Evolutionary conservation across 2,113 vertebrate genomes (phyloP).

Genomic region (Crotalus viridis): DNA sequence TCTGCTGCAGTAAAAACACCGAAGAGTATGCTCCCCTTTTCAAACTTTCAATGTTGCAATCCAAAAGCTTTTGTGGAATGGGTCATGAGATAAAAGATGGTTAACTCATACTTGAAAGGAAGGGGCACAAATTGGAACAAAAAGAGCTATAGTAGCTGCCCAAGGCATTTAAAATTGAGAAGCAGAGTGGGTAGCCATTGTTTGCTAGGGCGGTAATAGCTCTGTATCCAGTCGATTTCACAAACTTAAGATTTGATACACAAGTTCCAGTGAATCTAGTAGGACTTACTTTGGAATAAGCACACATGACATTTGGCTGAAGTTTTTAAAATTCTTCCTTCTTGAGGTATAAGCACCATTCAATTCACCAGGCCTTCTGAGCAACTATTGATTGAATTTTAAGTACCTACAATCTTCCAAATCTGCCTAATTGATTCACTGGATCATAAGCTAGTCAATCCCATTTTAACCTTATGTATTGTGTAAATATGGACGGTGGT

Average conservation of each 20-base stretch:
- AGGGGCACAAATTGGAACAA: not conserved
- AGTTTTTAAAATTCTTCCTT: not conserved
- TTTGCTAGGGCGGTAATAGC: not conserved
- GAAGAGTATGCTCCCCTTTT: not conserved
- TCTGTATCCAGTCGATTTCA: not conserved
- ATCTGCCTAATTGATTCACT: not conserved
- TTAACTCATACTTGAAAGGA: not conserved
- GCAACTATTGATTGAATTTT: not conserved
- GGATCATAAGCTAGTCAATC: not conserved
- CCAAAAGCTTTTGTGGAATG: not conserved
- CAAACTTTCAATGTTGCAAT: not conserved
- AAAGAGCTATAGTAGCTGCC: not conserved
- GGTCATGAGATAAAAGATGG: not conserved
- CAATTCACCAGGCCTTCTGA: not conserved
- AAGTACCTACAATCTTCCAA: not conserved
- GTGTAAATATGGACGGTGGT: not conserved
- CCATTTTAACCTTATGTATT: not conserved
- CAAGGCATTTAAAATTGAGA: not conserved
- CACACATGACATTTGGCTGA: not conserved
- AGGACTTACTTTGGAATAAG: not conserved
- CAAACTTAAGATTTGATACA: not conserved
- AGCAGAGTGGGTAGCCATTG: not conserved
- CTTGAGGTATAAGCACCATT: not conserved
- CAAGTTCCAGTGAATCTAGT: not conserved
- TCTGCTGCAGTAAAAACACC: not conserved